phyloP scores from a whole-genome alignment of 2,888 invertebrate species.

The Meta bourneti region DNA sequence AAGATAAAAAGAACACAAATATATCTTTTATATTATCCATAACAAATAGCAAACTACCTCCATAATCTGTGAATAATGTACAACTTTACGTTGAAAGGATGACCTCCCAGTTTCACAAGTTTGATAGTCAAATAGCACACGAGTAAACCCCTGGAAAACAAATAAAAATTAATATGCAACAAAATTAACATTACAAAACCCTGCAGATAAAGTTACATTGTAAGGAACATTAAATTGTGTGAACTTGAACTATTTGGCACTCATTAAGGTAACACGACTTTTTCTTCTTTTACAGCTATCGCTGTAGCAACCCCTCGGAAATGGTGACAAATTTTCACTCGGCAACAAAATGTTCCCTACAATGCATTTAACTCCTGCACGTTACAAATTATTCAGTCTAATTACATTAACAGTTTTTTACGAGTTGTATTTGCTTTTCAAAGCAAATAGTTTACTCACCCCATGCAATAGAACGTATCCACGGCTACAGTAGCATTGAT shows the following conservation, averaged over 20 bases:
- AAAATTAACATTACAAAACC: neutral
- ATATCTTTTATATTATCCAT: too few species aligned
- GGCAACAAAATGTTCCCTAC: too few species aligned
- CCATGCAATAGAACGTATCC: slow-evolving; percentile 77
- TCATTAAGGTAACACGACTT: neutral
- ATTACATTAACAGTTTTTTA: too few species aligned
- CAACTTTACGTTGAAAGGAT: slow-evolving; percentile 56
- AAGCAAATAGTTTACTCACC: slow-evolving; percentile 48
- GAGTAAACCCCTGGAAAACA: slow-evolving; percentile 60
- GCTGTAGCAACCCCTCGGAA: too few species aligned
- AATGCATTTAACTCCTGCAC: too few species aligned
- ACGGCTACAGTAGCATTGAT: slow-evolving; percentile 76
- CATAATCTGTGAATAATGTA: slow-evolving; percentile 73
- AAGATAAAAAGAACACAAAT: too few species aligned
- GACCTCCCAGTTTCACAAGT: slow-evolving; percentile 34
- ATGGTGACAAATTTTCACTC: too few species aligned
- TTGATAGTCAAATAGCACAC: slow-evolving; percentile 71
- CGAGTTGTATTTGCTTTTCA: too few species aligned
- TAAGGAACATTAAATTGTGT: neutral
- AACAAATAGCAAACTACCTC: slow-evolving; percentile 40
- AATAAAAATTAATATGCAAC: neutral
- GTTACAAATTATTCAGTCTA: too few species aligned
- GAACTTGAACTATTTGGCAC: neutral
- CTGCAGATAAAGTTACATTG: too few species aligned
- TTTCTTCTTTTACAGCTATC: too few species aligned